A percentile compares a stretch with the other conserved stretches of the same genome.
phyloP scores from a whole-genome alignment of 2,888 invertebrate genomes.

The Ptychoptera albimana region DNA sequence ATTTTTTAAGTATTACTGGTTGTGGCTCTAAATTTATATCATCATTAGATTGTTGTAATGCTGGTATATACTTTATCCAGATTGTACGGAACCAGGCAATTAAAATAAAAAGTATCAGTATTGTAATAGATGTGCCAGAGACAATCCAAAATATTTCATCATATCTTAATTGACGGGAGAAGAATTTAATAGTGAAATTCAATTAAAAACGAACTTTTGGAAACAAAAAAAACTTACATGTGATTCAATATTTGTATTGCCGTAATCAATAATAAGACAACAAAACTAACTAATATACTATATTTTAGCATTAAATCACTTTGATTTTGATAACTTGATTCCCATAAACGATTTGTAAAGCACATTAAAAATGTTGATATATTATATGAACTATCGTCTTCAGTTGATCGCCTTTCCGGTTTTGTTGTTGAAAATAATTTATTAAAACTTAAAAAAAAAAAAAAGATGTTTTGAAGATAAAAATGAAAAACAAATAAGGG shows the following conservation, averaged over 20 bases:
- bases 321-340: constrained; percentile 54
- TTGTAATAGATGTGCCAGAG: constrained; percentile 27
- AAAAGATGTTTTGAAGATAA: background rate
- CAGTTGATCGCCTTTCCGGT: constrained; percentile 19
- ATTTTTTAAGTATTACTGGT: constrained; percentile 33
- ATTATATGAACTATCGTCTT: constrained; percentile 23
- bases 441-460: background rate
- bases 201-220: too few species aligned
- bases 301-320: constrained; percentile 77
- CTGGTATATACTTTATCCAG: constrained; percentile 35
- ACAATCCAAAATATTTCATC: constrained; percentile 31
- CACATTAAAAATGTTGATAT: constrained; percentile 35
- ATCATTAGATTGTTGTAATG: constrained; percentile 11
- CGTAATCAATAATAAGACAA: constrained; percentile 41
- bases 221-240: constrained; percentile 18
- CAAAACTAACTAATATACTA: constrained; percentile 45
- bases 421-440: background rate
- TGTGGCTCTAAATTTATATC: constrained; percentile 33
- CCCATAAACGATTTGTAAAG: constrained; percentile 31
- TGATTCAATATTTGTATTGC: constrained; percentile 43
- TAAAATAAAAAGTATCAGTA: constrained; percentile 45
- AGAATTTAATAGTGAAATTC: too few species aligned
- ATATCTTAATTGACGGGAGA: constrained; percentile 16
- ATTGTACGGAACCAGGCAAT: constrained; percentile 61
- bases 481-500: too few species aligned